Conservation (phyloP, 2,888 invertebrate genomes). For the Cantharis rufa region DNA sequence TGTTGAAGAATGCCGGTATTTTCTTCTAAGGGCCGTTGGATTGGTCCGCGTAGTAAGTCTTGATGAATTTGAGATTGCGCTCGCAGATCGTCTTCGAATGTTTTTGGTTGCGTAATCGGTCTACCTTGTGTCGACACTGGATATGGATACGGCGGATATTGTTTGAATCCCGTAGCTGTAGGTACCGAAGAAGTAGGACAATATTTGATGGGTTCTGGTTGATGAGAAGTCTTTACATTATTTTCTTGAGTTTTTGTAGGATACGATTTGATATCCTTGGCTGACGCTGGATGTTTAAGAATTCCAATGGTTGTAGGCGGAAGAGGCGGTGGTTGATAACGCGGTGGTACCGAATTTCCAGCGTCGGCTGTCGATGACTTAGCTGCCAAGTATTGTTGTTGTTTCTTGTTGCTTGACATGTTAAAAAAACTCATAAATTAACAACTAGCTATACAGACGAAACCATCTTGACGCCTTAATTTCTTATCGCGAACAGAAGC, state of each 20-base stretch:
- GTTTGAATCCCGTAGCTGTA: constrained; percentile 47
- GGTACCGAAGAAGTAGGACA: constrained; percentile 38
- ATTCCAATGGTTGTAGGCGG: constrained; percentile 67
- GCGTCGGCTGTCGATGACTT: constrained; percentile 44
- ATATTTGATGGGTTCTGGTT: constrained; percentile 36
- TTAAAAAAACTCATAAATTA: constrained; percentile 38
- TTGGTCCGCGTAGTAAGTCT: constrained; percentile 26
- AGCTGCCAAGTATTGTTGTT: constrained; percentile 50
- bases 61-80: constrained; percentile 51
- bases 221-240: constrained; percentile 37
- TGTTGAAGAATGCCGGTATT: constrained; percentile 36
- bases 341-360: constrained; percentile 64
- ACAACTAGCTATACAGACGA: constrained; percentile 25
- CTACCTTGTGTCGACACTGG: constrained; percentile 48
- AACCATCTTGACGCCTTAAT: constrained; percentile 36
- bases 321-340: constrained; percentile 78
- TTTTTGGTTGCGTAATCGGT: constrained; percentile 40
- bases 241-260: constrained; percentile 42
- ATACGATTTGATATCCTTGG: constrained; percentile 53
- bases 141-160: constrained; percentile 51
- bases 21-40: constrained; percentile 38
- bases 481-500: constrained; percentile 38
- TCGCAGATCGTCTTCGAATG: constrained; percentile 43
- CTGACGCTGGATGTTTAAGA: constrained; percentile 62
- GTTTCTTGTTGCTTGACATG: constrained; percentile 56